Evolutionary conservation across 2,113 vertebrate species (phyloP).

Genomic region (Butastur rufipennis): DNA sequence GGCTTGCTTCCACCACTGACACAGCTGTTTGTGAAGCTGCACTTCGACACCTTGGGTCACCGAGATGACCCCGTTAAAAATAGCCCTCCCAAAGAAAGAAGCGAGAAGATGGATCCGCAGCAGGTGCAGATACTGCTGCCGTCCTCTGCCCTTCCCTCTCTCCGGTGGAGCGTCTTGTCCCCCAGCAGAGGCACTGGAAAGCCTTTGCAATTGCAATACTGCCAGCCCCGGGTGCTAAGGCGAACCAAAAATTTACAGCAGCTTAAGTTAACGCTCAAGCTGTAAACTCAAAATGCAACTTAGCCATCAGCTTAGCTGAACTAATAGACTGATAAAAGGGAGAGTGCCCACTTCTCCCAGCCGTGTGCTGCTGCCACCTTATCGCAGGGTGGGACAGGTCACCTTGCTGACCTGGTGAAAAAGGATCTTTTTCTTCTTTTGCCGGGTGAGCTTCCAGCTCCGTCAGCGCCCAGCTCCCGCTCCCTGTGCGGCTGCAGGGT

Average conservation of each 20-base stretch:
- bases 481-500: neutral
- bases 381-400: neutral
- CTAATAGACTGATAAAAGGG: neutral
- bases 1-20: neutral
- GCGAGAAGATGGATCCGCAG: neutral
- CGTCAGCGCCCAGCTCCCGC: neutral
- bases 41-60: neutral
- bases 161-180: neutral
- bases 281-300: neutral
- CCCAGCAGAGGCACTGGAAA: neutral
- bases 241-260: neutral
- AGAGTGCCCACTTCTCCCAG: neutral
- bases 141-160: neutral
- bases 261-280: neutral
- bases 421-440: neutral
- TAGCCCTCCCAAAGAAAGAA: neutral
- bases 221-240: neutral
- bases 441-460: neutral
- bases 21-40: neutral
- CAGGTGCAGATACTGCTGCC: neutral
- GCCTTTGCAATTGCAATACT: neutral
- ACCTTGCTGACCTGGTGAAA: neutral
- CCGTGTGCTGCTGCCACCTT: neutral
- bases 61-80: neutral
- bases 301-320: neutral